Conservation (phyloP, 2,888 invertebrate species). For the Hemistola chrysoprasaria region DNA sequence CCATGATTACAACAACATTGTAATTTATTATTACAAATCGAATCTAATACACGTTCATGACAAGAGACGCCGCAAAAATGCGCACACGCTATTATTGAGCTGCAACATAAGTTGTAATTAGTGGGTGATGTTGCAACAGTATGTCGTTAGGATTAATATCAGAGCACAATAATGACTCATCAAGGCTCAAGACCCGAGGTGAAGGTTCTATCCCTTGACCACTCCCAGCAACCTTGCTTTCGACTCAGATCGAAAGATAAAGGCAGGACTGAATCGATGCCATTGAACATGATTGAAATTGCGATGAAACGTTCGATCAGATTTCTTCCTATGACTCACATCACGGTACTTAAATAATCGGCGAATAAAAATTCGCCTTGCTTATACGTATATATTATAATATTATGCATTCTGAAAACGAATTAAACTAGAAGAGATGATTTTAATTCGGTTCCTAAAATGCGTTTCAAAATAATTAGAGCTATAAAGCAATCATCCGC, state of each 20-base stretch:
- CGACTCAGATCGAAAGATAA: conserved; percentile 63
- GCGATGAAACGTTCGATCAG: conserved; percentile 37
- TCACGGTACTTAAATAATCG: background rate
- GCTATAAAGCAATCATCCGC: conserved; percentile 18
- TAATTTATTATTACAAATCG: conserved; percentile 5
- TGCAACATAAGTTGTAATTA: conserved; percentile 63
- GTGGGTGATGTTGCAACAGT: conserved; percentile 57
- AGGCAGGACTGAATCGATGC: conserved; percentile 41
- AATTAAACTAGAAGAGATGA: conserved; percentile 5
- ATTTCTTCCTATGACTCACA: conserved; percentile 35
- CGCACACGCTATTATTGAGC: conserved; percentile 39
- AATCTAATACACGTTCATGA: conserved; percentile 28
- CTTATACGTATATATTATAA: too few relatives aligned
- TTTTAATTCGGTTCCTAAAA: conserved; percentile 12
- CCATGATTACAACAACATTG: conserved; percentile 17
- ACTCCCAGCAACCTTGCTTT: conserved; percentile 74
- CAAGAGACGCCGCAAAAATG: conserved; percentile 29
- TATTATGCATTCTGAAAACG: conserved; percentile 14
- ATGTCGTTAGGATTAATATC: conserved; percentile 60
- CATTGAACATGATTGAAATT: conserved; percentile 49
- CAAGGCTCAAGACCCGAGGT: conserved; percentile 53
- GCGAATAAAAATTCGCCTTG: background rate
- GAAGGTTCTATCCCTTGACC: conserved; percentile 76
- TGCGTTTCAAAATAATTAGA: conserved; percentile 13
- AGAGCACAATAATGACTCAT: conserved; percentile 67